phyloP scores from a whole-genome alignment of 1,140 invertebrate genomes.

The Oedothorax gibbosus region DNA sequence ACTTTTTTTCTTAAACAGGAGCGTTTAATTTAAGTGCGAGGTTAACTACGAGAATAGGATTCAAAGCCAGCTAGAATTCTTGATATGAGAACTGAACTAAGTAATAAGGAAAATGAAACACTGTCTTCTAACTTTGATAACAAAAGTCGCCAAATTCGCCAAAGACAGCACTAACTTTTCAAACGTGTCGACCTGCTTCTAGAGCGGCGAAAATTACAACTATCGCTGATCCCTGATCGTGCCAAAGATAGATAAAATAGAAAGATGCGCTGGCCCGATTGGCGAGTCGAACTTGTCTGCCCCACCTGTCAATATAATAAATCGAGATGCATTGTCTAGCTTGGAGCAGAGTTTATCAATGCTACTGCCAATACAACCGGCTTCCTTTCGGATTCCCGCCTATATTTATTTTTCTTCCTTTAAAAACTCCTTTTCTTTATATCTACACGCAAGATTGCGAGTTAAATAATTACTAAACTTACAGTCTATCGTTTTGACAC shows the following conservation, averaged over 20 bases:
- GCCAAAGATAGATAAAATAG: slow-evolving; percentile 60
- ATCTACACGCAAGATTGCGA: slow-evolving; percentile 52
- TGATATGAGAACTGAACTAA: too few relatives aligned
- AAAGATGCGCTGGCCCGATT: slow-evolving; percentile 57
- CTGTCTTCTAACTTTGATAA: too few relatives aligned
- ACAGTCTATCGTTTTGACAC: slow-evolving; percentile 55
- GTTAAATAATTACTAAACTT: slow-evolving; percentile 59
- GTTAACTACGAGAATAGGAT: too few relatives aligned
- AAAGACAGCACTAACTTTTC: slow-evolving; percentile 1
- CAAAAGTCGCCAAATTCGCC: background rate
- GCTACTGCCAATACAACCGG: slow-evolving; percentile 56
- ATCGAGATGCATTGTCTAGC: slow-evolving; percentile 60
- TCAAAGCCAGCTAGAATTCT: too few relatives aligned
- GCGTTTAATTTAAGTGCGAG: too few relatives aligned
- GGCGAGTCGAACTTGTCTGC: slow-evolving; percentile 58
- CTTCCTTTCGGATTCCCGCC: slow-evolving; percentile 33
- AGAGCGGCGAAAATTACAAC: slow-evolving; percentile 56
- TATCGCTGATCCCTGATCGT: slow-evolving; percentile 60
- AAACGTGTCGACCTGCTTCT: background rate
- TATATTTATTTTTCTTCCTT: slow-evolving; percentile 2
- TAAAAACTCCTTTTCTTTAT: slow-evolving; percentile 32
- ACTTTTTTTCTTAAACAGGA: too few relatives aligned
- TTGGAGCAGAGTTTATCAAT: slow-evolving; percentile 57
- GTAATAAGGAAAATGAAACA: too few relatives aligned
- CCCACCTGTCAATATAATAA: slow-evolving; percentile 60